Percentiles rank a stretch among this genome's conserved stretches.
Evolutionary conservation across 2,888 invertebrate species (phyloP).

Genomic region (Fragum sueziense): DNA sequence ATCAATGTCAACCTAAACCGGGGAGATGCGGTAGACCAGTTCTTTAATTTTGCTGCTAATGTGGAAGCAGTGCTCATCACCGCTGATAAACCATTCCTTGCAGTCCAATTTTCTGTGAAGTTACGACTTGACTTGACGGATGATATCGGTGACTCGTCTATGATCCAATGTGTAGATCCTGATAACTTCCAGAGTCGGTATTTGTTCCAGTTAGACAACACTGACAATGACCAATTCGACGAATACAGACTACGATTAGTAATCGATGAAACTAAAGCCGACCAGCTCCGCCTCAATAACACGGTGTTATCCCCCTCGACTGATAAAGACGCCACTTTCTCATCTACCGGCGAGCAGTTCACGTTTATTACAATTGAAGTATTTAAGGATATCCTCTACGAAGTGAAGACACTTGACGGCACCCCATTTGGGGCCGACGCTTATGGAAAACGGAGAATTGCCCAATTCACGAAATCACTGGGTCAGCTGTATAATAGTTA

Average conservation of each 20-base stretch:
- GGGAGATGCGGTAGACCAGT: neutral
- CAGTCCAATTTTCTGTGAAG: neutral
- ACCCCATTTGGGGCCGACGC: neutral
- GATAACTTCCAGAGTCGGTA: neutral
- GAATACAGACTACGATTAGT: neutral
- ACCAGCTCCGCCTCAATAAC: neutral
- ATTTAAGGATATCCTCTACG: neutral
- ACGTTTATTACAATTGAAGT: neutral
- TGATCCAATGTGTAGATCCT: neutral
- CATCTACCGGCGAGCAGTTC: neutral
- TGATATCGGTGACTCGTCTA: neutral
- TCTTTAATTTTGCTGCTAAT: no score
- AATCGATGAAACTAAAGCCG: neutral
- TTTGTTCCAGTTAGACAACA: neutral
- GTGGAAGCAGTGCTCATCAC: neutral
- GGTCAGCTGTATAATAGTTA: neutral
- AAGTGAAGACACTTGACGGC: neutral
- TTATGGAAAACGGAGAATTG: neutral
- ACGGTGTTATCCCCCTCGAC: neutral
- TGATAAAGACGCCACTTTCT: no score
- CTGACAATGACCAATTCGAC: no score
- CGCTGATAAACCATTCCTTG: neutral
- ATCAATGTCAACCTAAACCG: neutral
- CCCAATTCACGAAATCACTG: neutral
- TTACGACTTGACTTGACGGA: neutral